Conservation (phyloP, 2,113 vertebrate species). For the rat (Rattus norvegicus) region GRCr8 NC_086036.1:17984501-17985000, state of each 20-base stretch:
- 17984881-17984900: not conserved
- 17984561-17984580: not conserved
- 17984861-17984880: not conserved
- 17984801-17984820: not conserved
- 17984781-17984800: not conserved
- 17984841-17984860: not conserved
- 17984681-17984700: not conserved
- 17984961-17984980: not conserved
- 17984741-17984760: not conserved
- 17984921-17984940: constrained; percentile 28
- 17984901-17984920: constrained; percentile 28
- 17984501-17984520: not conserved
- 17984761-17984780: not conserved
- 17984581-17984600: not conserved
- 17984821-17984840: not conserved
- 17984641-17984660: not conserved
- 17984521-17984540: not conserved
- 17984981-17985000: not conserved
- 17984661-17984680: not conserved
- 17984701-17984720: not conserved
- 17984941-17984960: not conserved
- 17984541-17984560: constrained; percentile 31
- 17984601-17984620: not conserved
- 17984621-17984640: not conserved
- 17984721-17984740: not conserved